phyloP scores from a whole-genome alignment of 2,888 invertebrate species.

The Anthrax anthrax region DNA sequence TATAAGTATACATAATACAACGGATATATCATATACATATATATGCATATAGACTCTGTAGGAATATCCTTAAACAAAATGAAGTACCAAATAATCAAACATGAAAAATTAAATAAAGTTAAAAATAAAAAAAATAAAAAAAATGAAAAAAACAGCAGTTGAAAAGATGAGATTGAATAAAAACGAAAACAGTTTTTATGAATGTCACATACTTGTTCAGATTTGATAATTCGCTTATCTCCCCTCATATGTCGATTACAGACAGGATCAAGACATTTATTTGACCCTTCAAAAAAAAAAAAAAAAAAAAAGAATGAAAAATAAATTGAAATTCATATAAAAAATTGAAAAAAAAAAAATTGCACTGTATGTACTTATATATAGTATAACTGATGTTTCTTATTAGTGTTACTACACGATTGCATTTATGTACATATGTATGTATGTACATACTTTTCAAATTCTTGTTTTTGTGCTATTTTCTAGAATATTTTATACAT shows the following conservation, averaged over 20 bases:
- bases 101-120: not conserved
- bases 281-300: slow-evolving; percentile 6
- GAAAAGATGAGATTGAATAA: not conserved
- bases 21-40: not conserved
- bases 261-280: slow-evolving; percentile 13
- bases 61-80: not conserved
- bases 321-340: no score
- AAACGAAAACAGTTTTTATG: slow-evolving; percentile 5
- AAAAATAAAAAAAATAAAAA: no score
- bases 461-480: no score
- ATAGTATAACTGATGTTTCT: no score
- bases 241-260: slow-evolving; percentile 12
- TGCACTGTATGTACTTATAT: no score
- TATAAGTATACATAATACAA: no score
- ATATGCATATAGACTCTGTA: not conserved
- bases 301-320: not conserved
- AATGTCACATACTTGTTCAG: slow-evolving; percentile 12
- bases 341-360: no score
- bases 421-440: no score
- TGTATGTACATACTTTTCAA: no score
- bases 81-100: not conserved
- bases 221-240: slow-evolving; percentile 14
- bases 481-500: no score
- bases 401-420: no score
- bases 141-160: not conserved